Evolutionary conservation across 2,888 invertebrate genomes (phyloP).

Genomic region (Panorpa germanica): DNA sequence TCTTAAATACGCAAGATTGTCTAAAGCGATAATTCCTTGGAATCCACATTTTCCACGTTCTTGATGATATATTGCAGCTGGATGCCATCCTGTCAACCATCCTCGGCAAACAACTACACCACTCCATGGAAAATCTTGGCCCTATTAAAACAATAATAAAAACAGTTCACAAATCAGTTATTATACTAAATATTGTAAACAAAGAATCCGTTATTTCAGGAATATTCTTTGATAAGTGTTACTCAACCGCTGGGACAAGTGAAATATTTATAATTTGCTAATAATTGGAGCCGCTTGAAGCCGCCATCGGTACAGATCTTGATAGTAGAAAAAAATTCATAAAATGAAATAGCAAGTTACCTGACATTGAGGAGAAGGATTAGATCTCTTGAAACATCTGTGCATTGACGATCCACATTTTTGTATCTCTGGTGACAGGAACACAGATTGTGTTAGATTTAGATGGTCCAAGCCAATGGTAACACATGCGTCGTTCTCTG

Average conservation of each 20-base stretch:
- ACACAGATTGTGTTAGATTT: slow-evolving; percentile 30
- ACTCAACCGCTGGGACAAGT: too few relatives aligned
- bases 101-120: slow-evolving; percentile 49
- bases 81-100: slow-evolving; percentile 42
- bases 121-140: slow-evolving; percentile 30
- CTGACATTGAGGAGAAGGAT: slow-evolving; percentile 21
- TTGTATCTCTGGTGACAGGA: slow-evolving; percentile 26
- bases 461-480: slow-evolving; percentile 34
- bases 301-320: too few relatives aligned
- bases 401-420: slow-evolving; percentile 31
- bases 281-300: too few relatives aligned
- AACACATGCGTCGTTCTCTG: slow-evolving; percentile 33
- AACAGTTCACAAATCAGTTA: slow-evolving; percentile 3
- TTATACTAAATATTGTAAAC: too few relatives aligned
- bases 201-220: too few relatives aligned
- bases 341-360: slow-evolving; percentile 23
- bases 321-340: too few relatives aligned
- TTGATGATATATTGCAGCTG: slow-evolving; percentile 30
- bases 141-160: slow-evolving; percentile 3
- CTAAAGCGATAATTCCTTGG: slow-evolving; percentile 23
- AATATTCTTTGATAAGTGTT: slow-evolving; percentile 5
- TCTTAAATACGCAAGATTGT: slow-evolving; percentile 32
- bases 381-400: slow-evolving; percentile 31
- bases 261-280: too few relatives aligned
- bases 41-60: slow-evolving; percentile 29